Conservation (phyloP, 2,797 vertebrate species). For the Gymnoscopelus microlampas region DNA sequence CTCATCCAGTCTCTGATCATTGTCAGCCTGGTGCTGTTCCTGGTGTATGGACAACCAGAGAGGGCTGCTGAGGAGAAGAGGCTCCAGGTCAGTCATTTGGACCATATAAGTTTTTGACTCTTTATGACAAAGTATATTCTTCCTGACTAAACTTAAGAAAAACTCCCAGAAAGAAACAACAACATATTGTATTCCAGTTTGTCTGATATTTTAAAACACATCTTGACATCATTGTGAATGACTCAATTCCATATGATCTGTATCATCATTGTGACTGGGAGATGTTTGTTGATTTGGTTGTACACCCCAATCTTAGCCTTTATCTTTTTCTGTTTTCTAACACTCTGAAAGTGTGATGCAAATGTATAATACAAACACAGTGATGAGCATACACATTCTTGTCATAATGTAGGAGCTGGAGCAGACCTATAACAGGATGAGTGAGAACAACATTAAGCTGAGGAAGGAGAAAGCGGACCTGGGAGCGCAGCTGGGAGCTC, state of each 20-base stretch:
- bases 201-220: too few species aligned
- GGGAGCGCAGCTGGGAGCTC: conserved; percentile 74
- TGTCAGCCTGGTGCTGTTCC: conserved; percentile 92
- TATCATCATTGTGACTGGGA: too few species aligned
- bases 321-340: background rate
- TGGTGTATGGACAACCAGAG: conserved; percentile 90
- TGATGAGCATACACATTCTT: conserved; percentile 1
- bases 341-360: background rate
- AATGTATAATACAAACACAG: background rate
- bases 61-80: conserved; percentile 80
- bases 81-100: conserved; percentile 61
- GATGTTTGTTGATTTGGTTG: background rate
- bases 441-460: conserved; percentile 66
- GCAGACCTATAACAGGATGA: conserved; percentile 71
- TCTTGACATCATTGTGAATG: too few species aligned
- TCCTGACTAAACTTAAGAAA: too few species aligned
- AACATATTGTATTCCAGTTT: too few species aligned
- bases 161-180: too few species aligned
- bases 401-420: conserved; percentile 76
- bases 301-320: background rate
- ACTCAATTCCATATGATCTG: too few species aligned
- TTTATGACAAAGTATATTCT: background rate
- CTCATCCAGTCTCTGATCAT: conserved; percentile 97
- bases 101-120: background rate
- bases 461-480: conserved; percentile 72